These are phyloP conservation scores for Campaea margaritaria DNA, from an alignment of 2,888 invertebrate species.

Conservation along the genomic window DNA sequence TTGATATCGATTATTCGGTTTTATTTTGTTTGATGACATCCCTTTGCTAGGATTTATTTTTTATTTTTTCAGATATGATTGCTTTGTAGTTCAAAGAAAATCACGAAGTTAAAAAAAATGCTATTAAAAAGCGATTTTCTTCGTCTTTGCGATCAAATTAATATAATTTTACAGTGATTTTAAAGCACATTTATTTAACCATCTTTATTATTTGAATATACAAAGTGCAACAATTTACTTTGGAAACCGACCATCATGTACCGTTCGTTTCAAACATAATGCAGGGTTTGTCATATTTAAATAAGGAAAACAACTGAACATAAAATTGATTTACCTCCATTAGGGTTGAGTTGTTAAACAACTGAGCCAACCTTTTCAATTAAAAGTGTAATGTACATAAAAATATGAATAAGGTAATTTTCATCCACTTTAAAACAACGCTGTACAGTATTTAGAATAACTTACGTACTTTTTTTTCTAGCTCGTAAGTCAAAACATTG, in stretches of 20 bases:
- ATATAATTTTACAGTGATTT: constrained; percentile 21
- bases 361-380: too few relatives aligned
- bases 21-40: constrained; percentile 33
- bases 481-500: too few relatives aligned
- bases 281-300: constrained; percentile 10
- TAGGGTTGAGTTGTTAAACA: constrained; percentile 9
- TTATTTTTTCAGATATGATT: constrained; percentile 7
- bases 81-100: constrained; percentile 17
- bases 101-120: constrained; percentile 4
- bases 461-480: background rate
- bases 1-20: constrained; percentile 34
- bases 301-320: constrained; percentile 17
- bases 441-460: background rate
- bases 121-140: constrained; percentile 30
- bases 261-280: constrained; percentile 17
- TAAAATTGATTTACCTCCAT: constrained; percentile 13
- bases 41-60: background rate
- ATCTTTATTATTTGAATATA: constrained; percentile 24
- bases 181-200: constrained; percentile 20
- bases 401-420: too few relatives aligned
- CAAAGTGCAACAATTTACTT: constrained; percentile 11
- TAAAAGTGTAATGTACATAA: too few relatives aligned
- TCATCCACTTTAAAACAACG: too few relatives aligned
- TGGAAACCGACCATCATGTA: constrained; percentile 22
- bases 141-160: constrained; percentile 19